Percentiles rank a stretch among this genome's conserved stretches.
Evolutionary conservation across 2,888 invertebrate species (phyloP).

Genomic region (Leucophora obtusa): DNA sequence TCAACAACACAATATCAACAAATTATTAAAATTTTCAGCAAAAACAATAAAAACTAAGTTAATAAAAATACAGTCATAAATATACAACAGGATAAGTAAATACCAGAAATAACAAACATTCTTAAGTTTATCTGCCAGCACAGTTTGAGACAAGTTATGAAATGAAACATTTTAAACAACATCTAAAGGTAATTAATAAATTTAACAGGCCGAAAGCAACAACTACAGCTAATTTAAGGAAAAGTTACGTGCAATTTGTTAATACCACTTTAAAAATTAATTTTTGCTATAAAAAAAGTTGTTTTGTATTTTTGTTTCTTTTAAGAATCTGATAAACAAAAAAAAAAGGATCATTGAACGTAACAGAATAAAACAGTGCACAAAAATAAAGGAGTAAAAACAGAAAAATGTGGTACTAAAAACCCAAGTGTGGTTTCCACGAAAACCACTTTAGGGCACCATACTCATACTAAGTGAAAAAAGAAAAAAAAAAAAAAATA

Average conservation of each 20-base stretch:
- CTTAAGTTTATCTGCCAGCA: conserved; percentile 49
- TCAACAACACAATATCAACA: conserved; percentile 48
- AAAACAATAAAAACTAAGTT: not conserved
- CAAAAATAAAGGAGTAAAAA: conserved; percentile 17
- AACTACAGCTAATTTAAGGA: conserved; percentile 20
- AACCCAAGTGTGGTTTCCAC: conserved; percentile 55
- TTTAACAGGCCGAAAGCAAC: conserved; percentile 35
- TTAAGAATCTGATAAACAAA: conserved; percentile 58
- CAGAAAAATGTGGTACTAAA: conserved; percentile 4
- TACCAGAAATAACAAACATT: conserved; percentile 50
- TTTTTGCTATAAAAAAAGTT: conserved; percentile 64
- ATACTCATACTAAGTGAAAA: conserved; percentile 41
- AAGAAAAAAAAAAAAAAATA: conserved; percentile 26
- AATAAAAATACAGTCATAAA: conserved; percentile 25
- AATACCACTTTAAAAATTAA: conserved; percentile 66
- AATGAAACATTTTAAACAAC: conserved; percentile 22
- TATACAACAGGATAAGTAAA: conserved; percentile 33
- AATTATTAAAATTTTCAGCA: conserved; percentile 35
- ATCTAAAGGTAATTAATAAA: conserved; percentile 59
- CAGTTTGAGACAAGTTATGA: conserved; percentile 62
- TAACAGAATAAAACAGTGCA: conserved; percentile 10
- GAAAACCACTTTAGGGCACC: conserved; percentile 62
- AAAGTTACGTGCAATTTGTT: conserved; percentile 66
- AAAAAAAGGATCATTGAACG: conserved; percentile 18
- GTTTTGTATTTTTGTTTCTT: conserved; percentile 37